Evolutionary conservation across 2,888 invertebrate genomes (phyloP).

Genomic region (Pollenia amentaria): DNA sequence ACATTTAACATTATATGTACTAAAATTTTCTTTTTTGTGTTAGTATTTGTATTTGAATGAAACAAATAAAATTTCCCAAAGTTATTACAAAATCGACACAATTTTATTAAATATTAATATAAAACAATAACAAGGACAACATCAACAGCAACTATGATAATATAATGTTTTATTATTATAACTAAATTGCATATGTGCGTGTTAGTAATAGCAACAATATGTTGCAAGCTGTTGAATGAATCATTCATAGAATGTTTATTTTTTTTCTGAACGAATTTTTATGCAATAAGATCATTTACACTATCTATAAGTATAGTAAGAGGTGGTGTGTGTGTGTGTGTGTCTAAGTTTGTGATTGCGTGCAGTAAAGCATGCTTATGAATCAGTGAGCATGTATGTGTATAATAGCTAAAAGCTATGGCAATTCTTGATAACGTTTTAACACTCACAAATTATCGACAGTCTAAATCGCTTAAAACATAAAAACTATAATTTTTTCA

Average conservation of each 20-base stretch:
- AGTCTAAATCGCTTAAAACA: too few species aligned
- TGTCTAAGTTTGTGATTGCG: neutral
- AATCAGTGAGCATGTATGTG: neutral
- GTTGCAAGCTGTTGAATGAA: slow-evolving; percentile 37
- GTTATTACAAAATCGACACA: slow-evolving; percentile 9
- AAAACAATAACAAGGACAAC: slow-evolving; percentile 1
- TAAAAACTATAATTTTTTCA: too few species aligned
- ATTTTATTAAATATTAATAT: slow-evolving; percentile 21
- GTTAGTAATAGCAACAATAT: slow-evolving; percentile 36
- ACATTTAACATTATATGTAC: too few species aligned
- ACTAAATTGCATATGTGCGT: neutral
- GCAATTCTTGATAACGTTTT: neutral
- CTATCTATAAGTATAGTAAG: neutral
- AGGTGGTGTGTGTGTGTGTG: neutral
- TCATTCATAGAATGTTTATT: neutral
- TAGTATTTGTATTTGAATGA: neutral
- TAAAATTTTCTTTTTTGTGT: neutral
- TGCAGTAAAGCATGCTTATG: neutral
- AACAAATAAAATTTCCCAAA: slow-evolving; percentile 5
- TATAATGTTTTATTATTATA: slow-evolving; percentile 5
- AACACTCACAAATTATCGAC: neutral
- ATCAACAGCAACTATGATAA: neutral
- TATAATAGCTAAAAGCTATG: slow-evolving; percentile 9
- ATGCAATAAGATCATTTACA: neutral
- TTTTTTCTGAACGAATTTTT: neutral